Evolutionary conservation across 2,797 vertebrate species (phyloP).

Genomic region (Brotula barbata): DNA sequence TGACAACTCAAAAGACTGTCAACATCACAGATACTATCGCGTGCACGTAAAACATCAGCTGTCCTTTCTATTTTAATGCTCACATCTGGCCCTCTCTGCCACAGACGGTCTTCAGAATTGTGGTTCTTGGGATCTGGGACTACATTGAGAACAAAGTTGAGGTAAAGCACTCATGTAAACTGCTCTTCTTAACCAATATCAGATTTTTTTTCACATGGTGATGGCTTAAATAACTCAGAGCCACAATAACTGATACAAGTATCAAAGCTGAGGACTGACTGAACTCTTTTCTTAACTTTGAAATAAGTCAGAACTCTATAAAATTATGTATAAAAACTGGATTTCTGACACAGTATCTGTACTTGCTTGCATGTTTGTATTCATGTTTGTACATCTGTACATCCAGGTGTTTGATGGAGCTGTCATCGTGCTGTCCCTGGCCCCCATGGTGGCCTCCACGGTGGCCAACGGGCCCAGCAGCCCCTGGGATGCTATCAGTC

Average conservation of each 20-base stretch:
- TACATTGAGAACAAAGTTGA: slow-evolving; percentile 99
- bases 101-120: slow-evolving; percentile 94
- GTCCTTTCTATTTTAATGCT: slow-evolving; percentile 41
- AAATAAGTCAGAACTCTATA: too few species aligned
- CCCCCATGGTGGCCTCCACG: slow-evolving; percentile 98
- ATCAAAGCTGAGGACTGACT: too few species aligned
- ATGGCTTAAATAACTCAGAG: too few species aligned
- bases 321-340: too few species aligned
- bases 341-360: too few species aligned
- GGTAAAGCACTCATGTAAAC: slow-evolving; percentile 72
- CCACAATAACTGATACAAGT: too few species aligned
- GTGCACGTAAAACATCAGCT: slow-evolving; percentile 9
- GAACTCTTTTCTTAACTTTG: too few species aligned
- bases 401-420: slow-evolving; percentile 91
- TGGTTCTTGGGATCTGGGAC: slow-evolving; percentile 98
- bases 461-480: slow-evolving; percentile 97
- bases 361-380: background rate
- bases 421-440: slow-evolving; percentile 90
- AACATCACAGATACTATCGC: slow-evolving; percentile 21
- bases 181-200: too few species aligned
- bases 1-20: slow-evolving; percentile 42
- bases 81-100: slow-evolving; percentile 36
- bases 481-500: slow-evolving; percentile 99
- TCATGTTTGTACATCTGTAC: slow-evolving; percentile 6
- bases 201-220: too few species aligned